Conservation (phyloP, 1,140 invertebrate species). For the Calosoma granatense region DNA sequence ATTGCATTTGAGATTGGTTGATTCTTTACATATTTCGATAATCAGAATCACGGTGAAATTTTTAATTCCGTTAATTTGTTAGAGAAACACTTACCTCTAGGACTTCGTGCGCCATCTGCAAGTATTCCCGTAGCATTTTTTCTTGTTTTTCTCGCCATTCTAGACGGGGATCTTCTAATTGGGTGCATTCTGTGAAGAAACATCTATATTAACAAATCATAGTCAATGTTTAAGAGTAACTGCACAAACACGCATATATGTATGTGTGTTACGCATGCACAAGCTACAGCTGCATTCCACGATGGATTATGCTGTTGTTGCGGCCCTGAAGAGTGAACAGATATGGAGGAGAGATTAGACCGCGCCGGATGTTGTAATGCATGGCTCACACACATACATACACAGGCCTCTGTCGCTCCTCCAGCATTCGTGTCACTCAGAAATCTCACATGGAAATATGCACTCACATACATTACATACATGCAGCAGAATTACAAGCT, state of each 20-base stretch:
- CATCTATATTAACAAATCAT: conserved; percentile 13
- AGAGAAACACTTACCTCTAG: conserved; percentile 59
- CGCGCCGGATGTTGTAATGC: too few species aligned
- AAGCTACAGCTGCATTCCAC: background rate
- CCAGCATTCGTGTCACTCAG: too few species aligned
- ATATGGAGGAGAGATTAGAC: too few species aligned
- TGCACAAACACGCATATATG: background rate
- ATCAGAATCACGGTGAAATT: too few species aligned
- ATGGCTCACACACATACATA: too few species aligned
- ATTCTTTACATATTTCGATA: too few species aligned
- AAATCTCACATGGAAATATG: too few species aligned
- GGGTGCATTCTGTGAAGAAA: conserved; percentile 73
- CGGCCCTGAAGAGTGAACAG: too few species aligned
- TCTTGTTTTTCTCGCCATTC: conserved; percentile 95
- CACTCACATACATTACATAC: too few species aligned
- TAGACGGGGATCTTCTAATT: conserved; percentile 88
- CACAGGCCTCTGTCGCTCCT: too few species aligned
- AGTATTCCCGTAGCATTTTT: conserved; percentile 90
- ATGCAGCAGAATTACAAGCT: too few species aligned
- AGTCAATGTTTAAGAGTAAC: background rate
- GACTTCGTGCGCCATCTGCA: conserved; percentile 88
- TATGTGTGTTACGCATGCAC: background rate
- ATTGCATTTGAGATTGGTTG: too few species aligned
- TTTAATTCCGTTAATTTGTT: background rate
- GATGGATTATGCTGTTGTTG: background rate